These are phyloP conservation scores for Acronicta psi DNA, from an alignment of 2,888 invertebrate genomes.

Conservation along the genomic window DNA sequence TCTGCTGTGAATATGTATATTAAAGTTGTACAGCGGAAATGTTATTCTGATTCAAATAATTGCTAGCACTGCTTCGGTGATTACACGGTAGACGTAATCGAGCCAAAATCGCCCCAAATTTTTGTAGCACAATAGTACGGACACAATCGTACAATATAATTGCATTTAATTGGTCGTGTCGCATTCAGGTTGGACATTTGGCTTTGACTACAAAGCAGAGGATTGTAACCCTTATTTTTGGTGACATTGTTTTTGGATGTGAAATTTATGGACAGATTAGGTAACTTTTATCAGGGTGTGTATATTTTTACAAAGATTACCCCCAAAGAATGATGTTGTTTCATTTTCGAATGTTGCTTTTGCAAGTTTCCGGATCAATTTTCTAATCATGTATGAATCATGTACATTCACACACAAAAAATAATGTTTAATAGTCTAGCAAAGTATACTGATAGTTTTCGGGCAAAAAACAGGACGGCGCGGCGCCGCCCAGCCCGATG, in stretches of 20 bases:
- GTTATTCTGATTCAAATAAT: conserved; percentile 63
- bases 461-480: conserved; percentile 62
- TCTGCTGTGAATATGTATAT: conserved; percentile 47
- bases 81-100: conserved; percentile 68
- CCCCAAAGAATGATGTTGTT: not conserved
- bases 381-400: conserved; percentile 30
- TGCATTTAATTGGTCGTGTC: conserved; percentile 74
- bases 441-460: conserved; percentile 50
- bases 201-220: too few species aligned
- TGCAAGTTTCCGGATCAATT: conserved; percentile 23
- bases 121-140: conserved; percentile 65
- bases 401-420: conserved; percentile 37
- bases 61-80: conserved; percentile 64
- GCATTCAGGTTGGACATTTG: conserved; percentile 57
- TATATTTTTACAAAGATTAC: not conserved
- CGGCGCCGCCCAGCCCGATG: conserved; percentile 70
- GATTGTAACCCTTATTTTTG: too few species aligned
- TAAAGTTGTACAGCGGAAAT: conserved; percentile 59
- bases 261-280: too few species aligned
- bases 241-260: not conserved
- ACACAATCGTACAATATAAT: conserved; percentile 68
- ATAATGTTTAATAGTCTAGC: conserved; percentile 31
- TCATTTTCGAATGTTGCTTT: not conserved
- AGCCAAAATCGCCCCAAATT: conserved; percentile 62
- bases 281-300: too few species aligned